Conservation (phyloP, 2,888 invertebrate genomes). For the Suillia variegata region DNA sequence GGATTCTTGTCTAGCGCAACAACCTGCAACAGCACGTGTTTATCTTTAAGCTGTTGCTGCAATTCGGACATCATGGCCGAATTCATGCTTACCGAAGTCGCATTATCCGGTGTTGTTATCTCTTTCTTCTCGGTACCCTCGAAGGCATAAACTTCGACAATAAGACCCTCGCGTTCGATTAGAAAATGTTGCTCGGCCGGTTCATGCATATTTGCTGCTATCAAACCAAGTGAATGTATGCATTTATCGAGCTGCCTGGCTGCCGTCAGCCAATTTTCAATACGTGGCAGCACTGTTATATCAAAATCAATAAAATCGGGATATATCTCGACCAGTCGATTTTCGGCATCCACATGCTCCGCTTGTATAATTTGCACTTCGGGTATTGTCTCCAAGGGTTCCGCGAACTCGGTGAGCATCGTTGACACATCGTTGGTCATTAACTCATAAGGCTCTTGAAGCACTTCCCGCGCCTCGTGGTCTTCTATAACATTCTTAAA, state of each 20-base stretch:
- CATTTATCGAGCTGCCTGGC: slow-evolving; percentile 18
- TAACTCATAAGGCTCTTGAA: slow-evolving; percentile 18
- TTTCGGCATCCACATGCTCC: neutral
- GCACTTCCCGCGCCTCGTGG: slow-evolving; percentile 28
- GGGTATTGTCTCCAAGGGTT: slow-evolving; percentile 27
- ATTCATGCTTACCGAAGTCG: slow-evolving; percentile 9
- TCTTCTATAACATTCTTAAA: slow-evolving; percentile 23
- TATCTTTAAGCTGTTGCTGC: neutral
- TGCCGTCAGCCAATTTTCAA: slow-evolving; percentile 31
- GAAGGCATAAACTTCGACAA: slow-evolving; percentile 19
- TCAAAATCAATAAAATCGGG: slow-evolving; percentile 33
- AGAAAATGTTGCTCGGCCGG: slow-evolving; percentile 19
- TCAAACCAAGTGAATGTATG: slow-evolving; percentile 12
- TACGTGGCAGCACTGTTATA: slow-evolving; percentile 22
- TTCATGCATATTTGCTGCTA: slow-evolving; percentile 22
- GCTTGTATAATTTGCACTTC: slow-evolving; percentile 17
- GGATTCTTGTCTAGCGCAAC: slow-evolving; percentile 29
- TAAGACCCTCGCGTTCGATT: slow-evolving; percentile 5
- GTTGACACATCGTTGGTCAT: slow-evolving; percentile 17
- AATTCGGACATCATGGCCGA: slow-evolving; percentile 17
- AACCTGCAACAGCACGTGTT: slow-evolving; percentile 22
- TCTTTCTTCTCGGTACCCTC: slow-evolving; percentile 10
- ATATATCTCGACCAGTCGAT: slow-evolving; percentile 32
- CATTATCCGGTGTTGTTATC: neutral
- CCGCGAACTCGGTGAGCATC: slow-evolving; percentile 24